These are phyloP conservation scores for Odontocerum albicorne DNA, from an alignment of 2,888 invertebrate genomes.

Conservation along the genomic window DNA sequence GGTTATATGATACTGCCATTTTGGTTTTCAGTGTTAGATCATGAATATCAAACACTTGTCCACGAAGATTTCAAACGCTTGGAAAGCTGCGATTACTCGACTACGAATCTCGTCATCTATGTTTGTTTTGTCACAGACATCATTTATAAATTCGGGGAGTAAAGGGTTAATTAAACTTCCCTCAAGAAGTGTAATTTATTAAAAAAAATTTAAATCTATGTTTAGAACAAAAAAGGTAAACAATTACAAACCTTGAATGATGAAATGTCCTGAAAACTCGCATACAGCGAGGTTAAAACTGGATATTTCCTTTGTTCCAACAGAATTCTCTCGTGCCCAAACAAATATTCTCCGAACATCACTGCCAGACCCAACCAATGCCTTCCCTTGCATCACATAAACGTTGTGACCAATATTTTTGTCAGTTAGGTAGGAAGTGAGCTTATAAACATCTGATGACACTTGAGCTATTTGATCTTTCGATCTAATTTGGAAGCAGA, in stretches of 20 bases:
- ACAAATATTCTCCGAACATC: slow-evolving; percentile 61
- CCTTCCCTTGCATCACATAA: slow-evolving; percentile 63
- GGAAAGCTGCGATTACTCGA: too few relatives aligned
- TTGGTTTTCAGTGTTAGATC: too few relatives aligned
- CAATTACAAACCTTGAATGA: slow-evolving; percentile 62
- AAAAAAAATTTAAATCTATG: background rate
- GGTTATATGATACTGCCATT: too few relatives aligned
- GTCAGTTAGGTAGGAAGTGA: slow-evolving; percentile 60
- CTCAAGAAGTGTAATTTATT: too few relatives aligned
- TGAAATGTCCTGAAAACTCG: slow-evolving; percentile 76
- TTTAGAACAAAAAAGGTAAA: background rate
- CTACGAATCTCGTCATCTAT: too few relatives aligned
- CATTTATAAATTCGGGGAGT: too few relatives aligned
- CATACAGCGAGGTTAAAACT: slow-evolving; percentile 72
- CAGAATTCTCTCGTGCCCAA: slow-evolving; percentile 64
- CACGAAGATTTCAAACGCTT: too few relatives aligned
- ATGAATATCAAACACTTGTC: too few relatives aligned
- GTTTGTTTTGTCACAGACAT: too few relatives aligned
- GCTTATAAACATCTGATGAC: slow-evolving; percentile 49
- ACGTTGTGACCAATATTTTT: slow-evolving; percentile 75
- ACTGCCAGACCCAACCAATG: slow-evolving; percentile 39
- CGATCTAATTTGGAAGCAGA: slow-evolving; percentile 63
- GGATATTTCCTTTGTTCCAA: slow-evolving; percentile 58
- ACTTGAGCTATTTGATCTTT: slow-evolving; percentile 41
- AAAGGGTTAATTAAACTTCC: too few relatives aligned